phyloP scores from a whole-genome alignment of 1,140 invertebrate species.

The Cryptotermes secundus region DNA sequence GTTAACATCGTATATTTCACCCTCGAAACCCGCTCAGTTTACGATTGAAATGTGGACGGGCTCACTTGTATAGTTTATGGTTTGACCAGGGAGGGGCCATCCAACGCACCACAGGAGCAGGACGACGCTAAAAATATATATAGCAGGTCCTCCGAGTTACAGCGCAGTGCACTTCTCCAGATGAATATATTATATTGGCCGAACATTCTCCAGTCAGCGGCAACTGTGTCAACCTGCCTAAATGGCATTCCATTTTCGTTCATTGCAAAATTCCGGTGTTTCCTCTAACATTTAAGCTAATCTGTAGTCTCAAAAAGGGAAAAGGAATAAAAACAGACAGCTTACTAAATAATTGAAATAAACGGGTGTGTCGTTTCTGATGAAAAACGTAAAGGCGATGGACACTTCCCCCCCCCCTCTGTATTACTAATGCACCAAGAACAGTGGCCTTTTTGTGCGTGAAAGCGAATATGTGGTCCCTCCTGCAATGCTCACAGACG shows the following conservation, averaged over 20 bases:
- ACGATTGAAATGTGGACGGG: slow-evolving; percentile 30
- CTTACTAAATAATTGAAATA: slow-evolving; percentile 18
- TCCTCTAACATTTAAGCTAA: not conserved
- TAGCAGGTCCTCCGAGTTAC: not conserved
- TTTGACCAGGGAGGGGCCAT: not conserved
- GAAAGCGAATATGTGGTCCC: slow-evolving; percentile 3
- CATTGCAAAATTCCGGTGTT: slow-evolving; percentile 16
- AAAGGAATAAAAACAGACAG: slow-evolving; percentile 19
- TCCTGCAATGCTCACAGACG: not conserved
- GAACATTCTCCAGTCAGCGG: slow-evolving; percentile 16
- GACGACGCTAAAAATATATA: not conserved
- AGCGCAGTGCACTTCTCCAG: slow-evolving; percentile 7
- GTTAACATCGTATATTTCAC: slow-evolving; percentile 36
- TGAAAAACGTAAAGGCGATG: not conserved
- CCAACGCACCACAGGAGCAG: not conserved
- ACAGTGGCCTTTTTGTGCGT: not conserved
- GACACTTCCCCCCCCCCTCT: not conserved
- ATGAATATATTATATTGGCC: slow-evolving; percentile 7
- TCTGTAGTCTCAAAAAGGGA: slow-evolving; percentile 12
- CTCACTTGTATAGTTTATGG: slow-evolving; percentile 20
- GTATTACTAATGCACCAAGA: slow-evolving; percentile 16
- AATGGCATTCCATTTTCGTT: slow-evolving; percentile 12
- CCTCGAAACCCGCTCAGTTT: slow-evolving; percentile 28
- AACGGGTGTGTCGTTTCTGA: slow-evolving; percentile 2
- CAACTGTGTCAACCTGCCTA: slow-evolving; percentile 8